A percentile compares a stretch with the other conserved stretches of the same genome.
Evolutionary conservation across 1,140 invertebrate species (phyloP).

Genomic region (Rhynchophorus ferrugineus): DNA sequence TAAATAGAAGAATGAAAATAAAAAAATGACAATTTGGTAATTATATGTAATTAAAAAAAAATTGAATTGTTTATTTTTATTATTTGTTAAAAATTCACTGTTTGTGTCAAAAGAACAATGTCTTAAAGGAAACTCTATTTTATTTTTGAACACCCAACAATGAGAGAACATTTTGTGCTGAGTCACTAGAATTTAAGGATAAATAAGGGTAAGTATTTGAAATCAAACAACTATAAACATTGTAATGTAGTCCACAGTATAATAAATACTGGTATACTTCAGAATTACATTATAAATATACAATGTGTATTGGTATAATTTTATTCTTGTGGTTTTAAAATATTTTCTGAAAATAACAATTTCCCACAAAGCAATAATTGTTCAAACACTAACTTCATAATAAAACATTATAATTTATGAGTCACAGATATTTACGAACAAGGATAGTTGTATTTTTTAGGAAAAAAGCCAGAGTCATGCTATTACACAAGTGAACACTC

Average conservation of each 20-base stretch:
- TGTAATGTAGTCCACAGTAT: slow-evolving; percentile 43
- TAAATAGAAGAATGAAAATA: too few relatives aligned
- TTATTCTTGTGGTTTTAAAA: slow-evolving; percentile 43
- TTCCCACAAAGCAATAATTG: slow-evolving; percentile 43
- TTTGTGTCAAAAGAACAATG: too few relatives aligned
- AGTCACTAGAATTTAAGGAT: too few relatives aligned
- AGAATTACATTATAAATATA: slow-evolving; percentile 46
- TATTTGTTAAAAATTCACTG: too few relatives aligned
- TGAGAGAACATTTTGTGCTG: too few relatives aligned
- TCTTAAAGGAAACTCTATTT: too few relatives aligned
- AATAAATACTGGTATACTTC: slow-evolving; percentile 46
- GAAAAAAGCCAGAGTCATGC: slow-evolving; percentile 26
- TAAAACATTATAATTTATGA: slow-evolving; percentile 38
- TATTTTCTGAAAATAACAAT: slow-evolving; percentile 46
- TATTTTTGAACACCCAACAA: too few relatives aligned
- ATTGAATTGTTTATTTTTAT: too few relatives aligned
- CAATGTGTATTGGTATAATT: slow-evolving; percentile 44
- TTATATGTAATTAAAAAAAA: too few relatives aligned
- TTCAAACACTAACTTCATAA: slow-evolving; percentile 42
- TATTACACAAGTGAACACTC: slow-evolving; percentile 11
- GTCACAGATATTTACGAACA: slow-evolving; percentile 39
- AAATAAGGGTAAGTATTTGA: slow-evolving; percentile 2
- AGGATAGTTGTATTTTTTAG: slow-evolving; percentile 35
- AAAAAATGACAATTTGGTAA: too few relatives aligned
- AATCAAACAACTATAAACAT: slow-evolving; percentile 34